A percentile compares a stretch with the other conserved stretches of the same genome.
Evolutionary conservation across 2,888 invertebrate genomes (phyloP).

Genomic region (Barypeithes pellucidus): DNA sequence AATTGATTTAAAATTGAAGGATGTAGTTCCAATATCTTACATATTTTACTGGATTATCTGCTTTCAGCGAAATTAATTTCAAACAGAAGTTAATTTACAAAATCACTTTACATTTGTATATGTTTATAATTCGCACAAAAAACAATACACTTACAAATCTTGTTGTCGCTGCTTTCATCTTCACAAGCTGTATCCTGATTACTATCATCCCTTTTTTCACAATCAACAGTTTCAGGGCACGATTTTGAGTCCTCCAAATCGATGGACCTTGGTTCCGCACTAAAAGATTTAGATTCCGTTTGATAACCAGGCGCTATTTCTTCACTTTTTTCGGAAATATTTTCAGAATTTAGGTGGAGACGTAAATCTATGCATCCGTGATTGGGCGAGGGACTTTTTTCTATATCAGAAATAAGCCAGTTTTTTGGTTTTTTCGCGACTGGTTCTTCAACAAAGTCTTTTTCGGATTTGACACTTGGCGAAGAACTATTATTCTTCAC

Average conservation of each 20-base stretch:
- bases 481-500: conserved; percentile 56
- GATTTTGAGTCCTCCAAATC: conserved; percentile 68
- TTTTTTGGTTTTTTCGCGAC: conserved; percentile 66
- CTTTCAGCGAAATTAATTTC: too few relatives aligned
- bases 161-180: conserved; percentile 58
- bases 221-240: conserved; percentile 63
- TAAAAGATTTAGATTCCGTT: conserved; percentile 50
- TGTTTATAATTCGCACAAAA: neutral
- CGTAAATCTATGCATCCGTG: conserved; percentile 66
- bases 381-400: conserved; percentile 57
- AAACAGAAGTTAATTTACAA: too few relatives aligned
- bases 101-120: too few relatives aligned
- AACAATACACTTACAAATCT: conserved; percentile 60
- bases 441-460: conserved; percentile 59
- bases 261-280: conserved; percentile 29
- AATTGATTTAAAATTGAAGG: too few relatives aligned
- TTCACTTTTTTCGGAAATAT: conserved; percentile 36
- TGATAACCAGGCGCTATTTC: conserved; percentile 13
- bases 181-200: conserved; percentile 58
- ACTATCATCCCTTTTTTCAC: conserved; percentile 62
- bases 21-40: too few relatives aligned
- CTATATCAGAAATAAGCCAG: conserved; percentile 68
- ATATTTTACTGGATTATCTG: too few relatives aligned
- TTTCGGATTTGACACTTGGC: conserved; percentile 65
- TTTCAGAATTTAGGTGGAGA: conserved; percentile 48